Percentiles rank a stretch among this genome's conserved stretches.
These are phyloP conservation scores for Micronycteris hirsuta DNA, from an alignment of 2,113 vertebrate species.

Conservation along the genomic window DNA sequence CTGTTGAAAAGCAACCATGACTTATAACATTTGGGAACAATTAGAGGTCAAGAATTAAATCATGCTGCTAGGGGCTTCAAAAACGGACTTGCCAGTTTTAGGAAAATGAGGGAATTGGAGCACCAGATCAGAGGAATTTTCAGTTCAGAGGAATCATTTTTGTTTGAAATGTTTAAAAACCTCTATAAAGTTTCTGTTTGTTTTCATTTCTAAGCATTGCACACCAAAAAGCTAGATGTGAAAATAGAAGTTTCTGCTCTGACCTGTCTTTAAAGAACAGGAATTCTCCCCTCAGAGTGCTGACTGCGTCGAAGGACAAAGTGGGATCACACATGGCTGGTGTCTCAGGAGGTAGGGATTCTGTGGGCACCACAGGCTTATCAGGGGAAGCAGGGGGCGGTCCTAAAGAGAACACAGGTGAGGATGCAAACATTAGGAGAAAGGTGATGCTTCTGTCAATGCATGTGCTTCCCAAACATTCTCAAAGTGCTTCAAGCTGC, in stretches of 20 bases:
- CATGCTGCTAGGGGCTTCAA: not conserved
- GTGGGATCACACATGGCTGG: conserved; percentile 77
- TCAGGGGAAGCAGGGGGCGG: not conserved
- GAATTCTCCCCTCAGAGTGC: conserved; percentile 84
- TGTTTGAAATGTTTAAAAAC: conserved; percentile 1
- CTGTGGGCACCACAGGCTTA: not conserved
- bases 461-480: not conserved
- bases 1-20: not conserved
- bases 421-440: not conserved
- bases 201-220: not conserved
- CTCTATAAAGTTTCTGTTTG: not conserved
- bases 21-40: not conserved
- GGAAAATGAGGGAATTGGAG: not conserved
- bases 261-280: conserved; percentile 90
- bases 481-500: not conserved
- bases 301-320: conserved; percentile 87
- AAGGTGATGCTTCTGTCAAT: not conserved
- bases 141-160: not conserved
- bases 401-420: conserved; percentile 56
- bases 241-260: not conserved
- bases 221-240: not conserved
- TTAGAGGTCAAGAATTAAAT: not conserved
- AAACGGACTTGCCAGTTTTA: not conserved
- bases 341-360: conserved; percentile 53
- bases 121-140: not conserved